Evolutionary conservation across 1,140 invertebrate species (phyloP).

Genomic region (Latrodectus geometricus): DNA sequence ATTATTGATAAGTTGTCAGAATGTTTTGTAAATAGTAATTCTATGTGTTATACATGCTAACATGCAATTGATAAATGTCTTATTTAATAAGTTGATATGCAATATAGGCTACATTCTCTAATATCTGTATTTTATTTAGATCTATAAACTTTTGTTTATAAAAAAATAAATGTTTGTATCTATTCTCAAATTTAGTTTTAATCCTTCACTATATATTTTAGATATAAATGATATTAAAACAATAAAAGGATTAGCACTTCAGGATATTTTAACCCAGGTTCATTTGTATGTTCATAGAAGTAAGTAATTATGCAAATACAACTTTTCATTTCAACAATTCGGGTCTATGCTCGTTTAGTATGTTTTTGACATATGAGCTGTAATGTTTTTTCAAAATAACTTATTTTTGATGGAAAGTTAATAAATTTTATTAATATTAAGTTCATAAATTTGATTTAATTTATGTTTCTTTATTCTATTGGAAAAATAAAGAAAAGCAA

Average conservation of each 20-base stretch:
- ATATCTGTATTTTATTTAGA: neutral
- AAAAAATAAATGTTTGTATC: neutral
- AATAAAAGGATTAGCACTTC: conserved; percentile 87
- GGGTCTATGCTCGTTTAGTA: conserved; percentile 36
- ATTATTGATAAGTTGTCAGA: too few relatives aligned
- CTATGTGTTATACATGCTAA: too few relatives aligned
- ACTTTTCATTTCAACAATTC: neutral
- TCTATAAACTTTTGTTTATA: too few relatives aligned
- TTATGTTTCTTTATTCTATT: too few relatives aligned
- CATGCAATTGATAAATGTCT: too few relatives aligned
- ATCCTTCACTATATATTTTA: conserved; percentile 66
- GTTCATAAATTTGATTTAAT: too few relatives aligned
- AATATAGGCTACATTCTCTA: neutral
- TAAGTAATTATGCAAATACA: conserved; percentile 71
- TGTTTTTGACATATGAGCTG: neutral
- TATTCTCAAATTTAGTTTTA: neutral
- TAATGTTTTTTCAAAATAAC: neutral
- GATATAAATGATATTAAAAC: conserved; percentile 87
- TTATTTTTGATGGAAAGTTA: too few relatives aligned
- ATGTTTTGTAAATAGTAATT: too few relatives aligned
- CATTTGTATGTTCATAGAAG: conserved; percentile 87
- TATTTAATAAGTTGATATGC: too few relatives aligned
- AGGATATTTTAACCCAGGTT: conserved; percentile 90
- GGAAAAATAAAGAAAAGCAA: too few relatives aligned
- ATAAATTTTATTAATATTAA: too few relatives aligned